A percentile compares a stretch with the other conserved stretches of the same genome.
Evolutionary conservation across 1,140 invertebrate species (phyloP).

Genomic region (Matsumurasca onukii): DNA sequence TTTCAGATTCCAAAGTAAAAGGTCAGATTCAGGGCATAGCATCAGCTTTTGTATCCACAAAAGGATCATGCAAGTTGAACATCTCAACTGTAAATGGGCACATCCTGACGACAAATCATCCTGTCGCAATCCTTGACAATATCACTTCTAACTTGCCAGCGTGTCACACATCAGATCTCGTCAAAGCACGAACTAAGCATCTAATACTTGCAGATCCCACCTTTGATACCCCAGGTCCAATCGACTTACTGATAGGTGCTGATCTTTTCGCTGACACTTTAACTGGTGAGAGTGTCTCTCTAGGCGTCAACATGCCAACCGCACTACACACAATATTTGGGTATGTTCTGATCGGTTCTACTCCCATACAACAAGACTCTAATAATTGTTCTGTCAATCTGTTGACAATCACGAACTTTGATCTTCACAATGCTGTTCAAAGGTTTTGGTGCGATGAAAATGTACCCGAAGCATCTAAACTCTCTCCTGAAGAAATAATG

Average conservation of each 20-base stretch:
- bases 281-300: background rate
- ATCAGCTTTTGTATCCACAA: too few relatives aligned
- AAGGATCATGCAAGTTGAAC: background rate
- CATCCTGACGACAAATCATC: background rate
- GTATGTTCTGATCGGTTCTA: background rate
- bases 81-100: background rate
- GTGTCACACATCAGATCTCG: background rate
- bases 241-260: background rate
- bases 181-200: background rate
- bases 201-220: background rate
- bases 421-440: background rate
- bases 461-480: background rate
- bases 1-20: too few relatives aligned
- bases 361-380: background rate
- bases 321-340: background rate
- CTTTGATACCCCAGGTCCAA: slow-evolving; percentile 1
- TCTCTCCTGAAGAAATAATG: background rate
- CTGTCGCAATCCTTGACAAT: background rate
- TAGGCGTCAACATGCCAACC: background rate
- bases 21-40: too few relatives aligned
- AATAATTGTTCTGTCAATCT: background rate
- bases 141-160: background rate
- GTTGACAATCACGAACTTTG: background rate
- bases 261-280: background rate
- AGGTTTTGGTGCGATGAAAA: background rate